Conservation (phyloP, 2,888 invertebrate genomes). For the Sarcophaga caerulescens region DNA sequence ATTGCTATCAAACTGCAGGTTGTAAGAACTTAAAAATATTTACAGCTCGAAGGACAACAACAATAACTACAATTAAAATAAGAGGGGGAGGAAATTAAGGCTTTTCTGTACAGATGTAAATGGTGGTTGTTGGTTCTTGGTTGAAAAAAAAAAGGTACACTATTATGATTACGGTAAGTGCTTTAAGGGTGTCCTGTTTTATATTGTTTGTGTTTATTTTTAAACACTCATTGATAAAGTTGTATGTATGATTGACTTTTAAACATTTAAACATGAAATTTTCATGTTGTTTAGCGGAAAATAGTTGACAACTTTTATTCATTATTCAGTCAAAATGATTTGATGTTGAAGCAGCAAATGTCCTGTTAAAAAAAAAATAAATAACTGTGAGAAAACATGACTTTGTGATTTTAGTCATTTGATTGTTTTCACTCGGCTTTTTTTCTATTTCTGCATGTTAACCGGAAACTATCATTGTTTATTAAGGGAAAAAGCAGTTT, state of each 20-base stretch:
- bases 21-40: slow-evolving; percentile 1
- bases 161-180: slow-evolving; percentile 28
- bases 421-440: slow-evolving; percentile 37
- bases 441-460: slow-evolving; percentile 51
- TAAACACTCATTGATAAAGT: slow-evolving; percentile 53
- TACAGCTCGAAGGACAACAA: slow-evolving; percentile 14
- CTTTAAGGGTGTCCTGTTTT: slow-evolving; percentile 54
- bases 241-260: slow-evolving; percentile 69
- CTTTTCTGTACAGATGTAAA: neutral
- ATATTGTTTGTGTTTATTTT: slow-evolving; percentile 3
- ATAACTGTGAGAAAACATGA: slow-evolving; percentile 77
- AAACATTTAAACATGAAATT: slow-evolving; percentile 71
- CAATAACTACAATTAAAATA: neutral
- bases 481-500: slow-evolving; percentile 57
- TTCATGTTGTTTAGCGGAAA: slow-evolving; percentile 77
- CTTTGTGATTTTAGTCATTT: slow-evolving; percentile 74
- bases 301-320: slow-evolving; percentile 72
- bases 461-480: slow-evolving; percentile 66
- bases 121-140: slow-evolving; percentile 30
- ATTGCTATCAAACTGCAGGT: slow-evolving; percentile 36
- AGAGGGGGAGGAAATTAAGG: slow-evolving; percentile 33
- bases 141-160: slow-evolving; percentile 7
- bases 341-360: slow-evolving; percentile 43
- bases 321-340: slow-evolving; percentile 46
- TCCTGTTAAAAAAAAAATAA: slow-evolving; percentile 18